A percentile compares a stretch with the other conserved stretches of the same genome.
Conservation (phyloP, 2,113 vertebrate genomes). For the Trematomus loennbergii region DNA sequence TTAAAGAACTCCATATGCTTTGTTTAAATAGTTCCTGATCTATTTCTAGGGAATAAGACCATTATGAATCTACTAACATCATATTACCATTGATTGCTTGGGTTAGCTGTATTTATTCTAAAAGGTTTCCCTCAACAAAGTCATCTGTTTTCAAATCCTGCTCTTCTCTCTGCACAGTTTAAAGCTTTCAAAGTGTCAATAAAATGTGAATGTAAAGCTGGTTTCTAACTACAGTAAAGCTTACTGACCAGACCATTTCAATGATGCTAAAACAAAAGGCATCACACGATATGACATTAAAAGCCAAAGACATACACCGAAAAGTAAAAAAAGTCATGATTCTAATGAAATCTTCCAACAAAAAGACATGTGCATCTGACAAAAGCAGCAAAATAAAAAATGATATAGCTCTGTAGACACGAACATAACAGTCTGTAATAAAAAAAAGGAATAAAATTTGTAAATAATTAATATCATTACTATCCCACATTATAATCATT, state of each 20-base stretch:
- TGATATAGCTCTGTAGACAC: slow-evolving; percentile 63
- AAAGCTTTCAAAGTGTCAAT: slow-evolving; percentile 12
- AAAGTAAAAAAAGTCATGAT: slow-evolving; percentile 38
- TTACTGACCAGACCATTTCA: slow-evolving; percentile 27
- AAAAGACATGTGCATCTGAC: slow-evolving; percentile 24
- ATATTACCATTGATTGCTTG: not conserved
- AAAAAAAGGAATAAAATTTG: slow-evolving; percentile 66
- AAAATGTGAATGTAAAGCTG: not conserved
- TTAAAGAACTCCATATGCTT: too few relatives aligned
- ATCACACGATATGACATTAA: slow-evolving; percentile 17
- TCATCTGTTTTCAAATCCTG: not conserved
- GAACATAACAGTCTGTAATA: slow-evolving; percentile 51
- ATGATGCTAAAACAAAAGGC: slow-evolving; percentile 1
- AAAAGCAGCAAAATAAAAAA: slow-evolving; percentile 63
- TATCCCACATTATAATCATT: slow-evolving; percentile 61
- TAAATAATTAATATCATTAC: slow-evolving; percentile 66
- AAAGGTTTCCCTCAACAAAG: not conserved
- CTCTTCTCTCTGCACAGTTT: not conserved
- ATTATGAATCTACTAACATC: not conserved
- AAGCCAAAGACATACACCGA: slow-evolving; percentile 6
- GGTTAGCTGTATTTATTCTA: not conserved
- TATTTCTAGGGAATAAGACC: not conserved
- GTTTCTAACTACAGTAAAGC: not conserved
- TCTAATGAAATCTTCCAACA: slow-evolving; percentile 40
- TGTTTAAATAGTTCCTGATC: not conserved